Evolutionary conservation across 2,797 vertebrate species (phyloP), one percentile per base, ranked within the genome.

Genomic region (Coregonus ussuriensis): DNA sequence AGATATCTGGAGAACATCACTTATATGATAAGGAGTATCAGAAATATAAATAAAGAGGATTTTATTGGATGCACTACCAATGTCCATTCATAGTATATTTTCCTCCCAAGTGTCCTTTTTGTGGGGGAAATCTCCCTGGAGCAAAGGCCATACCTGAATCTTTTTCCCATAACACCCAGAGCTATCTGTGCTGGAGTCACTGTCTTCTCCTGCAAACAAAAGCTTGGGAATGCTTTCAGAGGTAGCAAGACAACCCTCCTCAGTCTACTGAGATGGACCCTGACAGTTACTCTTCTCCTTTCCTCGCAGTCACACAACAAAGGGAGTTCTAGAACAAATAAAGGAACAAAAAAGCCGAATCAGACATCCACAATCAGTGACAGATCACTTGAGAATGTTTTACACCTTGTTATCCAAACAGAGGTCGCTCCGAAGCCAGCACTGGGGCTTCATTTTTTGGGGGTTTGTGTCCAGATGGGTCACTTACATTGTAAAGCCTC

Each of bases 151-250:
- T 87, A 82, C 83, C 86, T 79, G 88, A 93, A 86, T 89, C 89
- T 90, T 92, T 96, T 93, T 96, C 94, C 95, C 94, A 89, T 94
- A 95, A 94, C 92, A 90, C 88, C 92, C 84, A 79, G 84, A 90
- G 91, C 95, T 95, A 89, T 95, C 94, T 95, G 85, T 74, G 90
- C 90, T 83, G 77, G 75, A 93, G 89, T 94, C 92, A 91, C 91
- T 91, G 86, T 94, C 91, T 93, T 91, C 87, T 83, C 84, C 72
- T 84, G 87, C 90, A 93, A 95, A 97, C 94, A 97, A 93, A 96
- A 91, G 93, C 88, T 84, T 85, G 93, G 91, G 93, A 96, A 96
- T 93, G 91, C 95, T 96, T 96, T 97, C 94, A 96, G 90, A 89
- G 88, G 86, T 80, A 84, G 90, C 87, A 87, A 80, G 88, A 90